phyloP scores from a whole-genome alignment of 2,888 invertebrate genomes.

The Argyresthia albistria region DNA sequence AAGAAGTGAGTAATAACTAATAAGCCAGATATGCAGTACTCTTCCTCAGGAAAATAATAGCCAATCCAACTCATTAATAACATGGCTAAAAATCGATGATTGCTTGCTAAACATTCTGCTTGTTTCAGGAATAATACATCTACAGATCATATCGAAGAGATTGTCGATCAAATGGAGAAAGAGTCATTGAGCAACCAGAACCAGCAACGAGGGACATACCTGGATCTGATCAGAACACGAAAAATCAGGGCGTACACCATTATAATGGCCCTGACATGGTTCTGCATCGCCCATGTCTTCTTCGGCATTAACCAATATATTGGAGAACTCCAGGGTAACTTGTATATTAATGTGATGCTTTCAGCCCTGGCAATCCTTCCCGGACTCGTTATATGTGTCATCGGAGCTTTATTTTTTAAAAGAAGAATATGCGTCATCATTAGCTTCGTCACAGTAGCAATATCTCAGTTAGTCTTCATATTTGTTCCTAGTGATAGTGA shows the following conservation, averaged over 20 bases:
- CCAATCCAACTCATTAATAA: too few species aligned
- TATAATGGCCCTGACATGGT: conserved; percentile 76
- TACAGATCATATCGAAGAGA: conserved; percentile 39
- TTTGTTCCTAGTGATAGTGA: conserved; percentile 60
- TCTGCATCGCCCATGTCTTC: conserved; percentile 78
- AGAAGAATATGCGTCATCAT: conserved; percentile 76
- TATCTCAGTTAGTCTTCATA: conserved; percentile 74
- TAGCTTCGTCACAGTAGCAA: conserved; percentile 74
- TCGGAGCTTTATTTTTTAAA: conserved; percentile 76
- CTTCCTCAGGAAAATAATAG: too few species aligned
- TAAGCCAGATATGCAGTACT: too few species aligned
- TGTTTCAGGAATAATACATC: conserved; percentile 31
- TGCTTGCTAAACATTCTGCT: not conserved
- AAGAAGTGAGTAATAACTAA: conserved; percentile 41
- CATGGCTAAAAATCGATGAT: not conserved
- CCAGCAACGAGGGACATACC: conserved; percentile 47
- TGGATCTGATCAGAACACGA: conserved; percentile 78
- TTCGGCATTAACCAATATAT: conserved; percentile 75
- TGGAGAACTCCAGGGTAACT: conserved; percentile 6
- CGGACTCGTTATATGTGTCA: conserved; percentile 74
- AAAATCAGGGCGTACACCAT: conserved; percentile 79
- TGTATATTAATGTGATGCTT: conserved; percentile 84
- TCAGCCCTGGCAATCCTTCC: conserved; percentile 76
- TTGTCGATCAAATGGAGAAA: conserved; percentile 34
- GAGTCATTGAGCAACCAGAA: conserved; percentile 20